Evolutionary conservation across 2,797 vertebrate genomes (phyloP).

Genomic region (Alfaro cultratus): DNA sequence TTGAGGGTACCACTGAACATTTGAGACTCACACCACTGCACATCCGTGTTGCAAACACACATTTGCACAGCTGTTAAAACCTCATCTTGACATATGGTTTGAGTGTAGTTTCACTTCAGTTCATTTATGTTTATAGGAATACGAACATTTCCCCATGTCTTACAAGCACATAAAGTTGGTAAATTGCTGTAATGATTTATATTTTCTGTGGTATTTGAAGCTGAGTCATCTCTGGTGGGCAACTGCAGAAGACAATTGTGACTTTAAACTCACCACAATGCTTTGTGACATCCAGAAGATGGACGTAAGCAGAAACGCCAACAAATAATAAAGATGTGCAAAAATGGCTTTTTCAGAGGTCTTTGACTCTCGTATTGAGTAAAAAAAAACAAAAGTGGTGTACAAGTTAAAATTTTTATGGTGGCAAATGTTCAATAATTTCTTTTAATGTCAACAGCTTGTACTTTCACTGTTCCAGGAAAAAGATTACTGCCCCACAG

Average conservation of each 20-base stretch:
- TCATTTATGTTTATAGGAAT: neutral
- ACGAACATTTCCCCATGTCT: neutral
- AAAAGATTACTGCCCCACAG: neutral
- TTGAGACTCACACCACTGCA: neutral
- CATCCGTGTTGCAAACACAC: neutral
- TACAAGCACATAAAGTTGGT: neutral
- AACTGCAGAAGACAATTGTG: neutral
- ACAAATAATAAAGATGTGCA: conserved; percentile 11
- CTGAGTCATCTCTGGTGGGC: conserved; percentile 6
- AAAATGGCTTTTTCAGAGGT: neutral
- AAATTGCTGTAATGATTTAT: neutral
- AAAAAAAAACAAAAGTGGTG: neutral
- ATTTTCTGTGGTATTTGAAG: conserved; percentile 3
- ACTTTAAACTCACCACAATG: neutral
- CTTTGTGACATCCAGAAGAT: accelerated
- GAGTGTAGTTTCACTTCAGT: neutral
- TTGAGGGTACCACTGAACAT: neutral
- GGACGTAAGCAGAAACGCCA: neutral
- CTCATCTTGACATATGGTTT: neutral
- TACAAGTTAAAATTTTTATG: neutral
- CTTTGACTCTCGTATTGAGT: neutral
- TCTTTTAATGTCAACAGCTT: neutral
- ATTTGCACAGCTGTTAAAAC: neutral
- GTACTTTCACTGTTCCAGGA: neutral
- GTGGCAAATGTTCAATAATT: neutral